Base-by-base conservation (phyloP, 2,888 invertebrate genomes). In the Gari tellinella region DNA sequence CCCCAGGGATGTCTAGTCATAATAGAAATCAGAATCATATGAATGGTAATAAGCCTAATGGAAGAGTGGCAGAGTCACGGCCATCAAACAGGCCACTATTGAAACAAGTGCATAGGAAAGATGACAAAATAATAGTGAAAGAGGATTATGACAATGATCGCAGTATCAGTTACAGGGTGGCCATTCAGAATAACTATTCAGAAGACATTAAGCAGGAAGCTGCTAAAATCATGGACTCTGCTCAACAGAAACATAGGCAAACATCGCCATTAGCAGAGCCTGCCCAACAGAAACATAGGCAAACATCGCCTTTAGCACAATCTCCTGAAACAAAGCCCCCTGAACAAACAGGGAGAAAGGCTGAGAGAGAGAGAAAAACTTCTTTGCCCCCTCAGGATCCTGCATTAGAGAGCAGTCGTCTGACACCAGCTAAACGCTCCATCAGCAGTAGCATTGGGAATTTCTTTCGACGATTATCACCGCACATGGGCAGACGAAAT, bases 401-500 rank as follows among this genome's bases (percentile, higher is more conserved):
- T 10, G 53, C 19, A 7, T 21, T 43, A 10, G 60, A 55, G 0
- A 66, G 78, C 48, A 73, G 63, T 48, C 73, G 76, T 45, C 80
- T 88, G 19, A 86, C 86, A 12, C 87, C 85, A 8, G 78, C 85
- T 25, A 89, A 89, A 68, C 78, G 84, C 25, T 88, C 88, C 0
- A 82, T 89, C 40, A 88, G 90, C 60, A 81, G 82, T 15, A 89
- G 89, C 74, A 88, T 90, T 57, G 84, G 87, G 19, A 90, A 88
- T 65, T 90, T 90, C 79, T 88, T 90, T 69, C 81, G 85, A 52
- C 83, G 85, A 46, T 78, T 88, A 60, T 89, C 88, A 2, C 90
- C 88, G 2, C 81, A 80, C 31, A 58, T 86, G 21, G 70, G 73
- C 7, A 63, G 87, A n/a, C 77, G 79, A 55, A 79, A 78, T 41